Base-by-base conservation (phyloP, 92 coral and sea anemone species). In the Galaxea fascicularis region DNA sequence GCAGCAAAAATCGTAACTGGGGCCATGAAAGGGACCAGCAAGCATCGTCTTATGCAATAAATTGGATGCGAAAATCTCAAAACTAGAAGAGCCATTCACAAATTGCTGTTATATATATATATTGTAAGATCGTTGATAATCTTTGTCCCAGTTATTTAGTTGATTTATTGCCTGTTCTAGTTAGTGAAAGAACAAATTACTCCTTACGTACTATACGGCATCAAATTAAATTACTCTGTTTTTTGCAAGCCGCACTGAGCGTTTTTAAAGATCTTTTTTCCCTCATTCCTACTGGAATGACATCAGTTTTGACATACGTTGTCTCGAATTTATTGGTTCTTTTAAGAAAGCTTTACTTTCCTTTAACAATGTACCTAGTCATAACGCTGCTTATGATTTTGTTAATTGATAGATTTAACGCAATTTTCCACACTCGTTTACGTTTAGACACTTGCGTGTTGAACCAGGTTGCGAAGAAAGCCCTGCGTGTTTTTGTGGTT, bases 331-430 rank as follows among this genome's bases (percentile, higher is more conserved):
- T 24, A 60, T 60, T 20, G 66, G 65, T 17, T 60, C 65, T 17
- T 21, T 59, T 16, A 59, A 17, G 8, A 59, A 21, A 59, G n/a
- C 65, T 0, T 21, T 60, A 60, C 20, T 60, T 60, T 21, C 66
- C 66, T 60, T 60, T 60, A 15, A 18, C 26, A n/a, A 60, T 60
- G 66, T 60, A 24, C 66, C 26, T n/a, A 60, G 30, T 60, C n/a
- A 60, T 22, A 60, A 60, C 0, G 66, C 13, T 22, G n/a, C 13
- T 0, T 60, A 22, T 60, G 25, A 60, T 60, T 60, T 60, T 22
- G 66, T 11, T 60, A 22, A n/a, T 60, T 60, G 66, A 60, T n/a
- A 60, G 66, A 22, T 60, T 60, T 22, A 59, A 60, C n/a, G 66
- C 11, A 22, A 60, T 60, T 60, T 18, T 22, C 66, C 66, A 22